Conservation (phyloP, 2,888 invertebrate species). For the Scaptomyza flava region DNA sequence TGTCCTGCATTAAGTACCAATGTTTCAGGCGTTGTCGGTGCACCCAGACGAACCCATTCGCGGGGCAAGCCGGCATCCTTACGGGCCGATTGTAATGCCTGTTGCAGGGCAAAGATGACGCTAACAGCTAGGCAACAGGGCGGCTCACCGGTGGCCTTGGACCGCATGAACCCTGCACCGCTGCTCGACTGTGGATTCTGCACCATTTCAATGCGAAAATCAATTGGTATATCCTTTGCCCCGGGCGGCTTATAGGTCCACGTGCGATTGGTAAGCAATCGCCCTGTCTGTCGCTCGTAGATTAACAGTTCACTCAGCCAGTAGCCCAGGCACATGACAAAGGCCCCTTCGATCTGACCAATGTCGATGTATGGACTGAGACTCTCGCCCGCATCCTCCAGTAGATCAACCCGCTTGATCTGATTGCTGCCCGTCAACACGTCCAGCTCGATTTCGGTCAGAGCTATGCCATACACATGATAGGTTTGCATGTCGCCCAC, state of each 20-base stretch:
- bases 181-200: slow-evolving; percentile 86
- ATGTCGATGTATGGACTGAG: slow-evolving; percentile 90
- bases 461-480: slow-evolving; percentile 87
- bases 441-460: slow-evolving; percentile 91
- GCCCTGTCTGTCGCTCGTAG: slow-evolving; percentile 88
- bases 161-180: slow-evolving; percentile 88
- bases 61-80: slow-evolving; percentile 86
- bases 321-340: slow-evolving; percentile 91
- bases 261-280: slow-evolving; percentile 89
- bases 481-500: slow-evolving; percentile 86
- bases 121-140: slow-evolving; percentile 86
- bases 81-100: slow-evolving; percentile 89
- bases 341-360: slow-evolving; percentile 92
- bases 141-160: slow-evolving; percentile 90
- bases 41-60: slow-evolving; percentile 79
- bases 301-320: slow-evolving; percentile 90
- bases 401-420: slow-evolving; percentile 88
- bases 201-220: slow-evolving; percentile 89
- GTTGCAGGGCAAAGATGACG: slow-evolving; percentile 88
- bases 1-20: slow-evolving; percentile 77
- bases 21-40: slow-evolving; percentile 82
- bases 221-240: slow-evolving; percentile 91
- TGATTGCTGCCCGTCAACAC: slow-evolving; percentile 91
- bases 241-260: slow-evolving; percentile 93
- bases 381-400: slow-evolving; percentile 91